A percentile compares a stretch with the other conserved stretches of the same genome.
Evolutionary conservation across 1,140 invertebrate genomes (phyloP).

Genomic region (Lasioglossum baleicum): DNA sequence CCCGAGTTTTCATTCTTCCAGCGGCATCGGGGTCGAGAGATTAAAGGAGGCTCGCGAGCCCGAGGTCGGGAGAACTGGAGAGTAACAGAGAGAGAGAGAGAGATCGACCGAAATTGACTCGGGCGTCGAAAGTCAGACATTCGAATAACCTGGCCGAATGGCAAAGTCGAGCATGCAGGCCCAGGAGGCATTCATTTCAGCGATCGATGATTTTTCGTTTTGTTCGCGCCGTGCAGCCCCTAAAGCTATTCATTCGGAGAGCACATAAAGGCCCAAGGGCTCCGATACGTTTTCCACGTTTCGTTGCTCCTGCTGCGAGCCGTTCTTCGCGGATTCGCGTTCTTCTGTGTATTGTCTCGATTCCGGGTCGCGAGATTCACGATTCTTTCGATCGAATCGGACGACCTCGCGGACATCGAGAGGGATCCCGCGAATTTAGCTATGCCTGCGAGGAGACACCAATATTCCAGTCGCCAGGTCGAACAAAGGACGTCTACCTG

Average conservation of each 20-base stretch:
- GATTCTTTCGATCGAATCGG: too few species aligned
- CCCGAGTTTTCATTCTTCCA: conserved; percentile 5
- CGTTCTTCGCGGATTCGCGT: too few species aligned
- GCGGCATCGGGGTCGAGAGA: not conserved
- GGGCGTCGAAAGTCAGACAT: conserved; percentile 20
- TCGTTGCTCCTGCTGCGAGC: not conserved
- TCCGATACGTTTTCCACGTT: not conserved
- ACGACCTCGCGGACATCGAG: too few species aligned
- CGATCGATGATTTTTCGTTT: conserved; percentile 32
- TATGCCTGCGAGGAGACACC: too few species aligned
- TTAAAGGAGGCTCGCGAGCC: conserved; percentile 9
- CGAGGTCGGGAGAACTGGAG: conserved; percentile 1
- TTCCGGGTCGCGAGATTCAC: too few species aligned
- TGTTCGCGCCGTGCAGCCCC: conserved; percentile 1
- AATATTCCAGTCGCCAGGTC: too few species aligned
- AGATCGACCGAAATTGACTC: conserved; percentile 35
- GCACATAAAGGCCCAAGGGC: not conserved
- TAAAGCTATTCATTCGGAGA: conserved; percentile 5
- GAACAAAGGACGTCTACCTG: too few species aligned
- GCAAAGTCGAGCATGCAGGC: conserved; percentile 28
- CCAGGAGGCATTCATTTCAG: conserved; percentile 13
- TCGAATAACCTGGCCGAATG: conserved; percentile 12
- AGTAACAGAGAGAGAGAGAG: not conserved
- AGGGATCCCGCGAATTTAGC: too few species aligned
- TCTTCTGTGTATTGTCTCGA: too few species aligned